phyloP scores from a whole-genome alignment of 2,888 invertebrate species.

The Conomelus anceps region DNA sequence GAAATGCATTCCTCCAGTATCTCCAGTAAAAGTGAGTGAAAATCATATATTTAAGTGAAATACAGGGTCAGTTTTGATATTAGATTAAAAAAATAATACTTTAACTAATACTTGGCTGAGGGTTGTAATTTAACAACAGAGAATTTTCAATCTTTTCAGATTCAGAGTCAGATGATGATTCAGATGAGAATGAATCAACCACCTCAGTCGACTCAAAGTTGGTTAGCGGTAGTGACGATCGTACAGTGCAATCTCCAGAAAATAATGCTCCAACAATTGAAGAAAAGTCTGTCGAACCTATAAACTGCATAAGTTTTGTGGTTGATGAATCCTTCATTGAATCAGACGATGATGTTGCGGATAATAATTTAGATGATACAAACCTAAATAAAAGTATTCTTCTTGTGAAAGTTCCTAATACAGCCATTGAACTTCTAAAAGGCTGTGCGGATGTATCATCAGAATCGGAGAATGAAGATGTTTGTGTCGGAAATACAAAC shows the following conservation, averaged over 20 bases:
- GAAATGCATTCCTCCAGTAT: too few species aligned
- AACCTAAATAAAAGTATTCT: constrained; percentile 19
- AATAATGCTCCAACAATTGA: neutral
- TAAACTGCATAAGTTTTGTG: neutral
- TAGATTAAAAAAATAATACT: too few species aligned
- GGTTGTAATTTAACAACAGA: too few species aligned
- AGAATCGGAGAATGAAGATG: constrained; percentile 24
- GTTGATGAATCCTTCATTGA: neutral
- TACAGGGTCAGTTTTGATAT: too few species aligned
- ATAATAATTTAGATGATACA: neutral
- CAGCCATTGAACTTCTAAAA: neutral
- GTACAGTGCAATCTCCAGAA: neutral
- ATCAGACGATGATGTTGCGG: neutral
- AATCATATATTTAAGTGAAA: too few species aligned
- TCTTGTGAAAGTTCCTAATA: constrained; percentile 16
- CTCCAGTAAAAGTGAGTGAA: too few species aligned
- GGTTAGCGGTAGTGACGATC: neutral
- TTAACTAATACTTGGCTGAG: too few species aligned
- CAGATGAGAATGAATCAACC: neutral
- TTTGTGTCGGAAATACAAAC: constrained; percentile 14
- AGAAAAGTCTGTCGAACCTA: neutral
- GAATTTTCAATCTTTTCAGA: neutral
- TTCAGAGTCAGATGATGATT: neutral
- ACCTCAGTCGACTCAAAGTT: neutral
- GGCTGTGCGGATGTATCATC: neutral